phyloP scores from a whole-genome alignment of 2,888 invertebrate genomes.

The Vandiemenella viatica region DNA sequence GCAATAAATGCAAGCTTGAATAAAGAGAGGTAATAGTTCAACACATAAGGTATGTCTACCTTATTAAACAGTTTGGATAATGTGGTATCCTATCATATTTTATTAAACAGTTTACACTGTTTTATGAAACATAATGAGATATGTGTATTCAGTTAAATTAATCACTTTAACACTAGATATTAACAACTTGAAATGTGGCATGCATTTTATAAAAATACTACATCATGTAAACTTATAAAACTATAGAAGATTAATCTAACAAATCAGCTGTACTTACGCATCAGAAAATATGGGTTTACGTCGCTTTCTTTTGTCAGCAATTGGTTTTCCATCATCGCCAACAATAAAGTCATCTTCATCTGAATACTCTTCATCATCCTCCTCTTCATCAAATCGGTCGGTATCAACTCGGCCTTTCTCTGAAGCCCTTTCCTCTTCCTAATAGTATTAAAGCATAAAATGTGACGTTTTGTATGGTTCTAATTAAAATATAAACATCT shows the following conservation, averaged over 20 bases:
- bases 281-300: slow-evolving; percentile 71
- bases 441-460: slow-evolving; percentile 17
- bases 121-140: no score
- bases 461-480: slow-evolving; percentile 4
- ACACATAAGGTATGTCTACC: no score
- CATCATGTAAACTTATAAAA: no score
- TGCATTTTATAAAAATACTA: no score
- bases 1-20: no score
- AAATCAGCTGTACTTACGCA: slow-evolving; percentile 45
- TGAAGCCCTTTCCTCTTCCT: slow-evolving; percentile 68
- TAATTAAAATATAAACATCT: slow-evolving; percentile 1
- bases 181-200: no score
- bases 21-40: no score
- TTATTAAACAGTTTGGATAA: no score
- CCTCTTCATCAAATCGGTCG: slow-evolving; percentile 53
- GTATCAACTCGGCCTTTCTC: slow-evolving; percentile 47
- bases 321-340: slow-evolving; percentile 83
- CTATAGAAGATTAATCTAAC: no score
- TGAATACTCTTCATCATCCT: slow-evolving; percentile 62
- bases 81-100: no score
- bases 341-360: slow-evolving; percentile 96
- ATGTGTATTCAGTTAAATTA: background rate
- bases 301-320: slow-evolving; percentile 64
- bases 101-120: no score
- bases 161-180: no score